phyloP scores from a whole-genome alignment of 2,113 vertebrate species.

The Oryzias javanicus region DNA sequence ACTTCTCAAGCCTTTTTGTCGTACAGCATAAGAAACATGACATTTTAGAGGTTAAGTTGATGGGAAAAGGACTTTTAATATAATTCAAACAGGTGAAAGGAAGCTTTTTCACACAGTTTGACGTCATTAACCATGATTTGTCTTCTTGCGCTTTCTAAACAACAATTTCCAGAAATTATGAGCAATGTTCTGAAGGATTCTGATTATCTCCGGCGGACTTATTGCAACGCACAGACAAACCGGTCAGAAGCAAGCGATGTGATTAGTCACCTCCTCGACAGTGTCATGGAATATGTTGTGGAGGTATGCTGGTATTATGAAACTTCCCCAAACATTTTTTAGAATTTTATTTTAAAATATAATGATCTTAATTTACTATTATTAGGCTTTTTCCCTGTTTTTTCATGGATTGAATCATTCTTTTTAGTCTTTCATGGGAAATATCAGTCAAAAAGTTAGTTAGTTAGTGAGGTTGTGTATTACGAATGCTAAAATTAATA shows the following conservation, averaged over 20 bases:
- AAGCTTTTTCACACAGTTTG: too few species aligned
- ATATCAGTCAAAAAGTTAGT: too few species aligned
- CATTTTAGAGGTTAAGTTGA: too few species aligned
- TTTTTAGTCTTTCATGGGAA: not conserved
- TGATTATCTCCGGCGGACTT: conserved; percentile 27
- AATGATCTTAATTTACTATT: too few species aligned
- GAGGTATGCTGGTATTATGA: conserved; percentile 44
- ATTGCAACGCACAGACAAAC: conserved; percentile 52
- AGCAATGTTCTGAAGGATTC: conserved; percentile 39
- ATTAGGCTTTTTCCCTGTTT: not conserved
- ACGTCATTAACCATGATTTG: not conserved
- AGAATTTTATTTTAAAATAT: not conserved
- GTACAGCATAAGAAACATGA: too few species aligned
- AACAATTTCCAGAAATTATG: conserved; percentile 56
- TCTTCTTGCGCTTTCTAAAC: not conserved
- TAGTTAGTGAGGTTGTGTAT: too few species aligned
- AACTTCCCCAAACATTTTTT: not conserved
- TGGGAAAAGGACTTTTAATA: too few species aligned
- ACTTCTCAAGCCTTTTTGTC: not conserved
- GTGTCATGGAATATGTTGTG: conserved; percentile 29
- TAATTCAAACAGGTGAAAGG: too few species aligned
- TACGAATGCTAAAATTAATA: too few species aligned
- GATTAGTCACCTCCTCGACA: conserved; percentile 37
- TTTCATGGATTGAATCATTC: not conserved
- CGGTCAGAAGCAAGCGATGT: conserved; percentile 37